Evolutionary conservation across 2,888 invertebrate species (phyloP).

Genomic region (Eupithecia vulgata): DNA sequence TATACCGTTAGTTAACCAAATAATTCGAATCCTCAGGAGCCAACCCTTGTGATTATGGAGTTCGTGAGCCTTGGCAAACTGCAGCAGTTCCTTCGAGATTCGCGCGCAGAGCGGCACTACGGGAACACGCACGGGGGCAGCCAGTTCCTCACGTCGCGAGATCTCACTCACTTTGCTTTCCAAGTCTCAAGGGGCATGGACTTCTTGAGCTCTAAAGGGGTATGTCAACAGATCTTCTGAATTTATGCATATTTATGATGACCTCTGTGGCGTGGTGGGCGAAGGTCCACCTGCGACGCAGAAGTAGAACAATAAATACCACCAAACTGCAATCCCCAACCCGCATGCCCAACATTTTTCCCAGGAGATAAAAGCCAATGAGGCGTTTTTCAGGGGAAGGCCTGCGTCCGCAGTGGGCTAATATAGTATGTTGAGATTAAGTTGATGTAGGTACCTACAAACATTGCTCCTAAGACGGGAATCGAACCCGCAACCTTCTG

Average conservation of each 20-base stretch:
- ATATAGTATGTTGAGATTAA: too few species aligned
- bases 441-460: too few species aligned
- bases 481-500: too few species aligned
- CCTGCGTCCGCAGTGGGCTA: too few species aligned
- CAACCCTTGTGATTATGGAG: constrained; percentile 96
- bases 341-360: too few species aligned
- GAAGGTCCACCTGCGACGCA: too few species aligned
- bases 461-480: too few species aligned
- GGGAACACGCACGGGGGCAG: constrained; percentile 91
- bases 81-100: constrained; percentile 93
- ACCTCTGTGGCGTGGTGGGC: too few species aligned
- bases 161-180: constrained; percentile 95
- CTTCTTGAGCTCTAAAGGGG: constrained; percentile 92
- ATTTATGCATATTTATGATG: neutral
- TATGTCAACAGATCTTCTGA: constrained; percentile 62
- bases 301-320: too few species aligned
- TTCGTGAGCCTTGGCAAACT: constrained; percentile 95
- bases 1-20: neutral
- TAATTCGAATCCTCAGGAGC: constrained; percentile 83
- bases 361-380: too few species aligned
- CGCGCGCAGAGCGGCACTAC: constrained; percentile 92
- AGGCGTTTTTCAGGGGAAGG: too few species aligned
- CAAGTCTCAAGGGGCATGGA: constrained; percentile 96
- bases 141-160: constrained; percentile 91
- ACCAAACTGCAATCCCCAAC: too few species aligned